Evolutionary conservation across 2,113 vertebrate genomes (phyloP).

Genomic region (Ivindomyrus marchei): DNA sequence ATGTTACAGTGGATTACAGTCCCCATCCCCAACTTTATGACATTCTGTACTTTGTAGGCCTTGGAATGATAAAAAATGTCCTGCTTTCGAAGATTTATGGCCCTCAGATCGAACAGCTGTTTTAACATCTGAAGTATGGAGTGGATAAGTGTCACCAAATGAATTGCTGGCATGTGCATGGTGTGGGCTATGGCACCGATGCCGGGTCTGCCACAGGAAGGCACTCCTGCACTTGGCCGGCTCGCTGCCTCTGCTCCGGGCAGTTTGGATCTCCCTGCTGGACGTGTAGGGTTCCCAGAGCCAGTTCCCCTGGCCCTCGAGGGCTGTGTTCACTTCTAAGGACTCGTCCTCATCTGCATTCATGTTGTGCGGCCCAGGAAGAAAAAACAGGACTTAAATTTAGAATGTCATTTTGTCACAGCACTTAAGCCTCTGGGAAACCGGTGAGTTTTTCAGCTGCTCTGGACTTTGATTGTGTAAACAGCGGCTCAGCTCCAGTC

Average conservation of each 20-base stretch:
- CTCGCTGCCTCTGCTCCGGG: background rate
- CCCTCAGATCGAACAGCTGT: background rate
- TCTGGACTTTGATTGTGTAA: constrained; percentile 13
- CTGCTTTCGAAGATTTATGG: background rate
- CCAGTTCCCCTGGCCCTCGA: background rate
- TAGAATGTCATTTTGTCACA: constrained; percentile 15
- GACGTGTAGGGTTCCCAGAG: background rate
- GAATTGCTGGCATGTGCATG: background rate
- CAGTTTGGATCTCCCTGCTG: background rate
- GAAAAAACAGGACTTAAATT: background rate
- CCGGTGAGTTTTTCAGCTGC: constrained; percentile 1
- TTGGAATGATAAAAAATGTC: background rate
- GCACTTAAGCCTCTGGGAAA: constrained; percentile 10
- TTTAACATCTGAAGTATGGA: constrained; percentile 7
- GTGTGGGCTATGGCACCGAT: background rate
- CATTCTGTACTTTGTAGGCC: background rate
- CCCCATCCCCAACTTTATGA: background rate
- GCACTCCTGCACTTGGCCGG: background rate
- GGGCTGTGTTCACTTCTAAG: background rate
- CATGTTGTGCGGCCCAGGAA: constrained; percentile 1
- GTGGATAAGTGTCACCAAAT: background rate
- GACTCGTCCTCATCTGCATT: background rate
- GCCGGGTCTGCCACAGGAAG: background rate
- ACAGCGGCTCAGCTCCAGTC: constrained; percentile 11
- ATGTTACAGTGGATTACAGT: background rate